These are phyloP conservation scores for Syngnathus floridae DNA, from an alignment of 2,113 vertebrate genomes.

Conservation along the genomic window DNA sequence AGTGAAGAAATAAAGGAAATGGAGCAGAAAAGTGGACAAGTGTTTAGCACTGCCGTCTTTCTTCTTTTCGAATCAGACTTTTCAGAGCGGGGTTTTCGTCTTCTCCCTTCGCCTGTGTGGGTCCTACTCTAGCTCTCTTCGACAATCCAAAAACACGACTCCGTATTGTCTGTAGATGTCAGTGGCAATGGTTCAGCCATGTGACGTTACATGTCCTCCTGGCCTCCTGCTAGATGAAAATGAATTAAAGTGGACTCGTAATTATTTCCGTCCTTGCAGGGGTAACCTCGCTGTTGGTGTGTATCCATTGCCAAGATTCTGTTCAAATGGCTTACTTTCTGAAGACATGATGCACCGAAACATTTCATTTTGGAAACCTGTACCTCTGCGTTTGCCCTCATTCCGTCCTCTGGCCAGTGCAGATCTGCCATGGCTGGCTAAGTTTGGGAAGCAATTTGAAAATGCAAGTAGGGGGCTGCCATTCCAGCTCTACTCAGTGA, in stretches of 20 bases:
- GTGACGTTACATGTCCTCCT: neutral
- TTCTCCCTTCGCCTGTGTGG: neutral
- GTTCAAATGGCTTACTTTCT: conserved; percentile 14
- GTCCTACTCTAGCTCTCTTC: neutral
- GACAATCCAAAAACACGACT: neutral
- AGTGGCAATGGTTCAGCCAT: neutral
- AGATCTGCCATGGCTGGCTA: conserved; percentile 35
- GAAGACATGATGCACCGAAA: conserved; percentile 12
- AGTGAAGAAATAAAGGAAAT: neutral
- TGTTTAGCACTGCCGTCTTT: neutral
- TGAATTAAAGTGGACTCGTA: neutral
- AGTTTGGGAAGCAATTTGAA: conserved; percentile 41
- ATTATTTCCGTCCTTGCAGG: conserved; percentile 12
- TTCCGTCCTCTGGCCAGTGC: conserved; percentile 30
- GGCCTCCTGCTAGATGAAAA: neutral
- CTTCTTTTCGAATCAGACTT: neutral
- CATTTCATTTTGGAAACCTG: conserved; percentile 29
- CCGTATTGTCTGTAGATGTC: neutral
- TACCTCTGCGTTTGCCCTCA: conserved; percentile 33
- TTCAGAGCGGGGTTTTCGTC: neutral
- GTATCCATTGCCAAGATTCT: conserved; percentile 22
- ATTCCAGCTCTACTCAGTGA: conserved; percentile 27
- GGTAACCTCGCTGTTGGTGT: conserved; percentile 23
- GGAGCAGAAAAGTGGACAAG: neutral
- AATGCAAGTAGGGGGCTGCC: conserved; percentile 33